phyloP scores from a whole-genome alignment of 2,888 invertebrate genomes.

The Andricus quercusramuli region DNA sequence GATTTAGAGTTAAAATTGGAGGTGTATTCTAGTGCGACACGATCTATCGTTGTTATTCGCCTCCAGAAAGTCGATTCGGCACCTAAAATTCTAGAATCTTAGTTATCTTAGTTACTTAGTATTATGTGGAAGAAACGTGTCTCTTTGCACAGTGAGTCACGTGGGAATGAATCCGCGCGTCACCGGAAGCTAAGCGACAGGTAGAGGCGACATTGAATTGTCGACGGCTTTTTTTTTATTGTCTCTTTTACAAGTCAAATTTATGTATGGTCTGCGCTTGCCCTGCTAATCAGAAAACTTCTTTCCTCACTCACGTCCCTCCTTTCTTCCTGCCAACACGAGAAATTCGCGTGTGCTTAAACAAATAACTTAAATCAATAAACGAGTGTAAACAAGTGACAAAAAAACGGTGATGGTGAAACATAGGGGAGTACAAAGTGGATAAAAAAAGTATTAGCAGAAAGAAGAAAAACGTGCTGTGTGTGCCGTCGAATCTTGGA shows the following conservation, averaged over 20 bases:
- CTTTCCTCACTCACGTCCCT: conserved; percentile 2
- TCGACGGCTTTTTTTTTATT: conserved; percentile 36
- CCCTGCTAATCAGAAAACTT: conserved; percentile 4
- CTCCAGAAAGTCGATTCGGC: background rate
- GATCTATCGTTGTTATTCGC: conserved; percentile 15
- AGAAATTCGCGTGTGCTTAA: conserved; percentile 7
- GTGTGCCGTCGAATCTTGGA: conserved; percentile 44
- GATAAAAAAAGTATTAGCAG: background rate
- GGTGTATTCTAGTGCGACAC: background rate
- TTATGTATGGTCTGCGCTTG: conserved; percentile 38
- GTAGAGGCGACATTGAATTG: conserved; percentile 54
- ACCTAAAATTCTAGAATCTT: conserved; percentile 1
- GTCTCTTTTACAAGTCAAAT: conserved; percentile 46
- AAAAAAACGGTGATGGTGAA: conserved; percentile 11
- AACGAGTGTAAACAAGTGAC: conserved; percentile 9
- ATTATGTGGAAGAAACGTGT: background rate
- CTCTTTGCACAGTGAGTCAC: conserved; percentile 54
- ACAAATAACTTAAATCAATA: conserved; percentile 19
- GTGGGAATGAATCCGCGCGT: conserved; percentile 57
- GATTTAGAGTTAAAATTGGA: conserved; percentile 14
- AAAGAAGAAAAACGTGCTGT: conserved; percentile 50
- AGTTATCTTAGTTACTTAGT: too few species aligned
- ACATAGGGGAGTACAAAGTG: background rate
- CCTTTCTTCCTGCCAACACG: conserved; percentile 17
- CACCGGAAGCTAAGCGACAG: conserved; percentile 48